Base-by-base conservation (phyloP, 2,888 invertebrate species). In the Mesorhabditis spiculigera region DNA sequence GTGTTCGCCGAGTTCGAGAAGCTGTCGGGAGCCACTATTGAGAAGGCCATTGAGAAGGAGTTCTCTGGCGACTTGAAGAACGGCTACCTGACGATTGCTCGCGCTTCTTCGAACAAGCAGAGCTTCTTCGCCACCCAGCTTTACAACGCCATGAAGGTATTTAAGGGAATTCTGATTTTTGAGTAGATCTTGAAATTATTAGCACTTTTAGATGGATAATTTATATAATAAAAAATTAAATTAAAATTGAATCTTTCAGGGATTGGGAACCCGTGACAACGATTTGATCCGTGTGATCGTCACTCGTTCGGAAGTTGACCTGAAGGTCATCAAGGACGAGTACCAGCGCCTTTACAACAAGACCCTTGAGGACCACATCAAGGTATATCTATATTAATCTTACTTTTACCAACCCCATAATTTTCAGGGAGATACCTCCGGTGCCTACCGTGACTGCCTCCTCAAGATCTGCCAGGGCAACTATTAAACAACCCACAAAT, bases 321-420 rank as follows among this genome's bases (percentile, higher is more conserved):
- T 94, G 89, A 91, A 90, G 0, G 93, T 93, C 82, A 93, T 94
- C 82, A 92, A 93, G 78, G 89, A 90, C 74, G 91, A 91, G 82
- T 95, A 92, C 88, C 90, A 90, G 64, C 74, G 73, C 45, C 70
- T 80, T 67, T 81, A 78, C 78, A 70, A 73, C 63, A 82, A 80
- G 71, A 65, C 76, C 5, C 74, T 84, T 63, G 77, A 77, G 58
- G 78, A 80, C 6, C 68, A 74, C 43, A 80, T 82, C 69, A 76
- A 78, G 76, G 72, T 70, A 62, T 28, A 28, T 28, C 28, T 28
- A 28, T 28, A 28, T 28, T 28, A 28, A 28, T 28, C 28, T 28
- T 28, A 28, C 1, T 28, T 28, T 28, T 28, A 28, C 3, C 28
- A 28, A 28, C 28, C 28, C 28, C 28, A 28, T 28, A 28, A 13